Base-by-base conservation (phyloP, 2,113 vertebrate species). In the Cephalophus harveyi region DNA sequence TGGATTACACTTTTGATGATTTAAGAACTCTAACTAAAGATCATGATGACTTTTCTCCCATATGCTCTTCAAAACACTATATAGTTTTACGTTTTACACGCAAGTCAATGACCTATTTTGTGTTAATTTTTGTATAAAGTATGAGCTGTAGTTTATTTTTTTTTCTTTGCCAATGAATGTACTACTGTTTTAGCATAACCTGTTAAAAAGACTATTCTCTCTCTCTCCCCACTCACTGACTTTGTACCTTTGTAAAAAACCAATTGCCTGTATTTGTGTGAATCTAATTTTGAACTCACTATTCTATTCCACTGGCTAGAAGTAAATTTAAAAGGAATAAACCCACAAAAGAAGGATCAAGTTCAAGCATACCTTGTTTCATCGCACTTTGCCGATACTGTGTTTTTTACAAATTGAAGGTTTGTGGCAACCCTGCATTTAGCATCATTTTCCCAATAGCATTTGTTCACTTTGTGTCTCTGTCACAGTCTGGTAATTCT, bases 241-340 rank as follows among this genome's bases (percentile, higher is more conserved):
- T 89, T 36, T 85, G 50, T 2, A 94, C 43, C 64, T 93, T 88
- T 84, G 52, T 54, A 92, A 96, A 92, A 94, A 60, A 76, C 59
- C 62, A 87, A 89, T 15, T 89, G 79, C 43, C 87, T 50, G 27
- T 82, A 94, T 79, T 48, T 85, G 28, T 85, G 27, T 71, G 48
- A 91, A n/a, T 91, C 62, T 93, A 43, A 82, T 92, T 97, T 85
- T 96, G 33, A 84, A 94, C 40, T 82, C 92, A 82, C 52, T 94
- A 54, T 82, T 93, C 64, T 79, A 88, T 10, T 89, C 36, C n/a
- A 94, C 33, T 94, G 78, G 71, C 76, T 64, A 83, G 85, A 74
- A 93, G 71, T 60, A 89, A 55, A 71, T 82, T 87, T 94, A 67
- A 78, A 96, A 46, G 50, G 13, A 87, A 89, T 57, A 93, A 94